phyloP scores from a whole-genome alignment of 2,113 vertebrate genomes.

The Ptilorrhoa leucosticta region DNA sequence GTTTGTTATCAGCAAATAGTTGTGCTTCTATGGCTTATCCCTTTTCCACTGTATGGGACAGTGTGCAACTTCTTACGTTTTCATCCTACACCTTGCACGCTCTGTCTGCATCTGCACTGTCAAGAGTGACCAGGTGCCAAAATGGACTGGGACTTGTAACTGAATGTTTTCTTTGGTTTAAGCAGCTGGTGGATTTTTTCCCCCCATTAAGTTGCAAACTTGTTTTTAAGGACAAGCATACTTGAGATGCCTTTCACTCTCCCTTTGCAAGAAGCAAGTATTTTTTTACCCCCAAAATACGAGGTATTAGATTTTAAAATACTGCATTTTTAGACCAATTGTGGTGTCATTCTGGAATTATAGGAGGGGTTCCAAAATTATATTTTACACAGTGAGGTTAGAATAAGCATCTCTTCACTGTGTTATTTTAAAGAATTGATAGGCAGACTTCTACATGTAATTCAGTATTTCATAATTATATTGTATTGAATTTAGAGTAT shows the following conservation, averaged over 20 bases:
- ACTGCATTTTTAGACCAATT: background rate
- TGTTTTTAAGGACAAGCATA: background rate
- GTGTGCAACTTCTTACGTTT: background rate
- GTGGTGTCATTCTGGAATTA: background rate
- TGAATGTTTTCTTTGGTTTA: background rate
- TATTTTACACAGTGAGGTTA: background rate
- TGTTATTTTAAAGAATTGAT: background rate
- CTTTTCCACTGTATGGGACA: background rate
- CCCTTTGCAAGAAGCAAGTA: background rate
- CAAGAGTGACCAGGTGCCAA: background rate
- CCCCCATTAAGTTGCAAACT: background rate
- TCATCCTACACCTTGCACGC: background rate
- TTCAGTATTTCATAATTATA: background rate
- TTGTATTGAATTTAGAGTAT: background rate
- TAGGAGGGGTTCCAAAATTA: background rate
- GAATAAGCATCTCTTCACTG: background rate
- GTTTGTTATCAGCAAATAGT: background rate
- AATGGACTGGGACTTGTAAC: background rate
- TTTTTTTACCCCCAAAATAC: background rate
- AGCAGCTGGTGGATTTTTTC: background rate
- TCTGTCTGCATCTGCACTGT: background rate
- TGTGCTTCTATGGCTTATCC: background rate
- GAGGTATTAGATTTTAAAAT: background rate
- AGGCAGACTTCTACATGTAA: background rate
- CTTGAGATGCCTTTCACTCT: background rate